Percentiles rank a stretch among this genome's conserved stretches.
These are phyloP conservation scores for Dinomys branickii DNA, from an alignment of 2,113 vertebrate species.

Conservation along the genomic window DNA sequence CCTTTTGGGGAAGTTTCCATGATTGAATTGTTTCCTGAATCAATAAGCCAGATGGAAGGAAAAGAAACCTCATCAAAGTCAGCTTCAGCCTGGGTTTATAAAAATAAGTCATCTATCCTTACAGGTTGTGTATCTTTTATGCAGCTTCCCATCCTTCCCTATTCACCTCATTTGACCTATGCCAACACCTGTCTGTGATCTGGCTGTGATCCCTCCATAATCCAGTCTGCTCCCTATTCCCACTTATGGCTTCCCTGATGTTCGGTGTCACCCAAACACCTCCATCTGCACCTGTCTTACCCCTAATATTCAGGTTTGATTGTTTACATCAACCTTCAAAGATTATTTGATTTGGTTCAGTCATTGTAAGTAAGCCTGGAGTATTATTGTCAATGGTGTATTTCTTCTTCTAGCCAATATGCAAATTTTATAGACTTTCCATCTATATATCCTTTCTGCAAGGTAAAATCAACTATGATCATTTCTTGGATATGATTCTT, in stretches of 20 bases:
- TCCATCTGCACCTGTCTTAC: neutral
- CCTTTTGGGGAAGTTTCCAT: neutral
- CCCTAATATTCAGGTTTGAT: neutral
- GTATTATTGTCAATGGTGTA: neutral
- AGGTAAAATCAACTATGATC: neutral
- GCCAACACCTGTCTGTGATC: neutral
- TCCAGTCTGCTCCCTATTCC: neutral
- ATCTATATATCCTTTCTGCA: neutral
- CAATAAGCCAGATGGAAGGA: neutral
- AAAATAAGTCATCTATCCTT: slow-evolving; percentile 2
- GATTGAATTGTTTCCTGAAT: slow-evolving; percentile 6
- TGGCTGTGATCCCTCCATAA: neutral
- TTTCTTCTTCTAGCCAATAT: neutral
- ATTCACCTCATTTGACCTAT: neutral
- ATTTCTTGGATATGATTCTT: neutral
- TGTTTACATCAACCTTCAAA: neutral
- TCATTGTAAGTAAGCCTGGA: neutral
- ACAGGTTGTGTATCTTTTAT: neutral
- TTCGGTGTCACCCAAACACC: neutral
- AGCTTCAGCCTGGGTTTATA: neutral
- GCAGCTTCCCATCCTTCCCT: neutral
- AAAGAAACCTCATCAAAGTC: neutral
- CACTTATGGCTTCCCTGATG: neutral
- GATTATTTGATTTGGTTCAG: neutral
- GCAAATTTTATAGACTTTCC: neutral